These are phyloP conservation scores for Ostrea denselamellosa DNA, from an alignment of 1,140 invertebrate species.

Conservation along the genomic window DNA sequence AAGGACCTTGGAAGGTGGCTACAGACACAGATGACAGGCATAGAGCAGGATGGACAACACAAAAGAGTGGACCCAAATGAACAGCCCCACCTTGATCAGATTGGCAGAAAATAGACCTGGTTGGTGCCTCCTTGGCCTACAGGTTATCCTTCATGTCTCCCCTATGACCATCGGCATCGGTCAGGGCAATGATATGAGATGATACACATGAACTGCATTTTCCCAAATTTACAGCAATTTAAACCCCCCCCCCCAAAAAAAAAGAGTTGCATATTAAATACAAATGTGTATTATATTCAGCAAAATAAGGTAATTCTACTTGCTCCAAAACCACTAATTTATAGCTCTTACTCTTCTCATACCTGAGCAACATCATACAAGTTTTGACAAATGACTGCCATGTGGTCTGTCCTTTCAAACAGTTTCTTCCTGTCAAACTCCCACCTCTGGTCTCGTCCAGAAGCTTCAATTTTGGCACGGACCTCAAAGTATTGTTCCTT, in stretches of 20 bases:
- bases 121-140: too few species aligned
- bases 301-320: background rate
- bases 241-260: too few species aligned
- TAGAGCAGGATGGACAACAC: too few species aligned
- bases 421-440: conserved; percentile 91
- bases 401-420: conserved; percentile 91
- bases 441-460: conserved; percentile 90
- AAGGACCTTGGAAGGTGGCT: too few species aligned
- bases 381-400: conserved; percentile 87
- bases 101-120: too few species aligned
- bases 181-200: too few species aligned
- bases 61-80: too few species aligned
- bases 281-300: too few species aligned
- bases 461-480: conserved; percentile 88
- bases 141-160: too few species aligned
- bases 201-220: background rate
- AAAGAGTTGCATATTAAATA: background rate
- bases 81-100: too few species aligned
- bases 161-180: too few species aligned
- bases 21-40: too few species aligned
- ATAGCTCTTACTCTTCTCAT: conserved; percentile 46
- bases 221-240: background rate
- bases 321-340: background rate
- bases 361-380: conserved; percentile 87
- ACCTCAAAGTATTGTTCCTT: conserved; percentile 84